Evolutionary conservation across 2,797 vertebrate genomes (phyloP), one percentile per base, ranked within the genome.

Genomic region (Odontamblyopus rebecca): DNA sequence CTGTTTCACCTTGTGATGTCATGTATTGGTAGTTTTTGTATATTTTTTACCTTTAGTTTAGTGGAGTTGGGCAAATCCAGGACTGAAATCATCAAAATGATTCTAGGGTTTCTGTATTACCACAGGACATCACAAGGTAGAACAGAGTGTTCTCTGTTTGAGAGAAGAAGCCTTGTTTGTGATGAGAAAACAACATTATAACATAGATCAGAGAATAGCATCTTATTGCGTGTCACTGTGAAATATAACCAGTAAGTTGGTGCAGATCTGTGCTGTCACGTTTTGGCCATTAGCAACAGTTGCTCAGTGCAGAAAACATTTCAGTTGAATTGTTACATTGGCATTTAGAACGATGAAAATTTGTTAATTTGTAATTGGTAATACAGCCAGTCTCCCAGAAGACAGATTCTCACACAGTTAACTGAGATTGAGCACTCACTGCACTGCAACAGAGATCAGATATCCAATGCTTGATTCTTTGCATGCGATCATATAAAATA

Each of bases 221-320:
- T 29, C 57, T 15, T 1, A 63, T 13, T 63, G 18, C 44, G 8
- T 35, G 32, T 38, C 60, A 38, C 1, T 61, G 30, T 61, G 30
- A 61, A 35, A 32, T 8, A 61, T 32, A 18, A 38, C 30, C 30
- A 19, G 18, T n/a, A n/a, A 6, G 15, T 60, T 60, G 27, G 59
- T 60, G 59, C 29, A 61, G 60, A 18, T 61, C 30, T 61, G 60
- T 61, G 30, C 18, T 26, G 61, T 62, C 61, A 65, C n/a, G 23
- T 65, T 48, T 50, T 27, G 12, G 5, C 50, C 44, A 26, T 66
- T 50, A 51, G 44, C 41, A 66, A 51, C 15, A 50, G n/a, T 66
- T 65, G 9, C 41, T 66, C 63, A 19, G 48, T 54, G 29, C 48
- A 32, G 19, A 67, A 27, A 53, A 67, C 19, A 30, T 53, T 53